Evolutionary conservation across 1,140 invertebrate species (phyloP).

Genomic region (Oncopeltus fasciatus): DNA sequence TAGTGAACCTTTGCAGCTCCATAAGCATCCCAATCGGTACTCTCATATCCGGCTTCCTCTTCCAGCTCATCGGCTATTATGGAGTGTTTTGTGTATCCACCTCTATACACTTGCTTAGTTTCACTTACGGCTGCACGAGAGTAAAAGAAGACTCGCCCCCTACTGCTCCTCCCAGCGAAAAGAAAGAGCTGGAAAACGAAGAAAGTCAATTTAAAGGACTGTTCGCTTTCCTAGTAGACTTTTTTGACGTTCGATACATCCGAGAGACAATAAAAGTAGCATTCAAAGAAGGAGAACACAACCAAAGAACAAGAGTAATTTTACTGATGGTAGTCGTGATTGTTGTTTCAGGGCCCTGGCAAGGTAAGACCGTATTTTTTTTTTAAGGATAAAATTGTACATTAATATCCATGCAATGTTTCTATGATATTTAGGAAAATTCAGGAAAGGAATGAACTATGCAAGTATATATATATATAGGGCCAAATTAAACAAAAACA

Average conservation of each 20-base stretch:
- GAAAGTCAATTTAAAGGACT: neutral
- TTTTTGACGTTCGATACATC: neutral
- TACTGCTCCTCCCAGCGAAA: neutral
- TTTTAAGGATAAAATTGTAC: too few species aligned
- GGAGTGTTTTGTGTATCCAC: conserved; percentile 61
- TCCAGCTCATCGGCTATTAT: conserved; percentile 58
- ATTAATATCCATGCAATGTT: too few species aligned
- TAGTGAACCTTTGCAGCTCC: conserved; percentile 67
- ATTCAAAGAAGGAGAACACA: neutral
- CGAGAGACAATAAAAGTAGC: neutral
- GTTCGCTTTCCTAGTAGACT: neutral
- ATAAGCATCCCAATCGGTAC: conserved; percentile 53
- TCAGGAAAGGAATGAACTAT: too few species aligned
- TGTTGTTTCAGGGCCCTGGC: neutral
- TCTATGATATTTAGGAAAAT: too few species aligned
- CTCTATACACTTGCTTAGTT: conserved; percentile 29
- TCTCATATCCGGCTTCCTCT: conserved; percentile 27
- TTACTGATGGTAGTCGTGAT: neutral
- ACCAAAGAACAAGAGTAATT: neutral
- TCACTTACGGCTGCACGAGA: neutral
- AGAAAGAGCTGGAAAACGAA: neutral
- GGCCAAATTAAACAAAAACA: too few species aligned
- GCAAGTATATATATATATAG: too few species aligned
- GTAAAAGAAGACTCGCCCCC: neutral
- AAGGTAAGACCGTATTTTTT: too few species aligned